Conservation (phyloP, 2,888 invertebrate genomes). For the Latheticus oryzae region DNA sequence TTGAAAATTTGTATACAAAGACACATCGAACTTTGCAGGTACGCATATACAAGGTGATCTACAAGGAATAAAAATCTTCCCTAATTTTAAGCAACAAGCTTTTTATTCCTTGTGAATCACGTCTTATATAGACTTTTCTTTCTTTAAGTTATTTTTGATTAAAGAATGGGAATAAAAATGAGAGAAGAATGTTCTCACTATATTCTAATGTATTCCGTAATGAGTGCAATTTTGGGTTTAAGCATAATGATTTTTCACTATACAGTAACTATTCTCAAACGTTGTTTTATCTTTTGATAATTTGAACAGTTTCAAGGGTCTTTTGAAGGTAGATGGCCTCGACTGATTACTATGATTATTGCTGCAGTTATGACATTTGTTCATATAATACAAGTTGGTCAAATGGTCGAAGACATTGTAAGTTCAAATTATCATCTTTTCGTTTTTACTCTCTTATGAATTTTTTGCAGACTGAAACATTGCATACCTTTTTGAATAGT, state of each 20-base stretch:
- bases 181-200: background rate
- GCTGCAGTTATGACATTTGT: background rate
- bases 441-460: background rate
- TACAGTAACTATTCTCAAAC: background rate
- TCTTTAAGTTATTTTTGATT: too few species aligned
- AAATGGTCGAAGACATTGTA: background rate
- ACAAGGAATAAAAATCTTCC: too few species aligned
- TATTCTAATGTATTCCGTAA: background rate
- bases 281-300: too few species aligned
- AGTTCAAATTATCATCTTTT: background rate
- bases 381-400: background rate
- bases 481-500: background rate
- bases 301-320: slow-evolving; percentile 2
- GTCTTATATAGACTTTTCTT: too few species aligned
- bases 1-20: background rate
- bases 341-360: background rate
- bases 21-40: slow-evolving; percentile 2
- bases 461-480: background rate
- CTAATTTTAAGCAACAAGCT: too few species aligned
- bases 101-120: too few species aligned
- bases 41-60: too few species aligned
- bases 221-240: background rate
- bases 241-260: background rate
- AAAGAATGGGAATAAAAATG: background rate
- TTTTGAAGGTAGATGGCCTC: background rate